These are phyloP conservation scores for Syrrhaptes paradoxus DNA, from an alignment of 2,113 vertebrate genomes.

Conservation along the genomic window DNA sequence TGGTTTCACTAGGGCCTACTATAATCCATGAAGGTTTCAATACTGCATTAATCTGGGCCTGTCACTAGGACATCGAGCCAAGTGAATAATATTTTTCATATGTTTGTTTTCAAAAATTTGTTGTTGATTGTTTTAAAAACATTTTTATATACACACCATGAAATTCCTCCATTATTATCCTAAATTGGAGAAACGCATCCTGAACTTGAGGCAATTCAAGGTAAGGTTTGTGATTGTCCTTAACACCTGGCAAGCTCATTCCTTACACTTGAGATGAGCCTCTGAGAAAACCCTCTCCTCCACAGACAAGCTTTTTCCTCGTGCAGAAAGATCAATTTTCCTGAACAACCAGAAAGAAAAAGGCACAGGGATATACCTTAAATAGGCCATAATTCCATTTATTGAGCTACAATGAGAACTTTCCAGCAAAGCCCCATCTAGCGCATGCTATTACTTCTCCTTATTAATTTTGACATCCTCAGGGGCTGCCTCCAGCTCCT, in stretches of 20 bases:
- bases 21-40: background rate
- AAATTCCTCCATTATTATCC: background rate
- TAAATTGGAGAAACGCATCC: background rate
- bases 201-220: background rate
- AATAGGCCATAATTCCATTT: background rate
- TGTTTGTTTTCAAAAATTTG: background rate
- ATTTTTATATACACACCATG: background rate
- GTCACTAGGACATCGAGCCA: background rate
- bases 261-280: background rate
- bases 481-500: background rate
- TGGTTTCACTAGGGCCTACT: background rate
- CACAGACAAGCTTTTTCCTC: background rate
- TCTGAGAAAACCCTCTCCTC: background rate
- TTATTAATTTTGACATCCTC: background rate
- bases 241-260: background rate
- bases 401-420: background rate
- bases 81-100: background rate
- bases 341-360: background rate
- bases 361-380: background rate
- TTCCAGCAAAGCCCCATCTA: background rate
- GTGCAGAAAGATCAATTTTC: conserved; percentile 13
- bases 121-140: background rate
- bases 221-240: background rate
- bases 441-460: background rate
- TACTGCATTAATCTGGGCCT: background rate